Base-by-base conservation (phyloP, 2,888 invertebrate species). In the Chalcosyrphus nemorum region DNA sequence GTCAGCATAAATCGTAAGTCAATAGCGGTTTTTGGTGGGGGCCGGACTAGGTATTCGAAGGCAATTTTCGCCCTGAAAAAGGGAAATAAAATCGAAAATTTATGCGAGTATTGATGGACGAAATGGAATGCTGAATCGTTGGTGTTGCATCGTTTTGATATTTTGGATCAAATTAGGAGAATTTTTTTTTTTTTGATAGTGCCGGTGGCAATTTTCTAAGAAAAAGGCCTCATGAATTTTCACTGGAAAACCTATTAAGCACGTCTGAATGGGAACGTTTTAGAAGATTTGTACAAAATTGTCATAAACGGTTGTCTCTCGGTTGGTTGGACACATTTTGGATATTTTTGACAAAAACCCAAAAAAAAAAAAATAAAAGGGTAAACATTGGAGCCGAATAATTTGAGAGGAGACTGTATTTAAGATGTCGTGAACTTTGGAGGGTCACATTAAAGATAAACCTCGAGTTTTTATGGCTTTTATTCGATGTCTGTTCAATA, bases 1-100 rank as follows among this genome's bases (percentile, higher is more conserved):
- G 84, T 84, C 84, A 84, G 80, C 75, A 84, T 84, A 84, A 84
- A 84, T 80, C 80, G 84, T 84, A 75, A 70, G 84, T 84, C 84
- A 75, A 84, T 80, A 68, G 52, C n/a, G n/a, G 61, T 19, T 15
- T 21, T 17, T 41, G 41, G 27, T 27, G 4, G 13, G 50, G 57
- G 43, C 21, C 41, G 41, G 29, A 50, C n/a, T n/a, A n/a, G 50
- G 68, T 57, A 66, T 76, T 76, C 43, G 27, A 32, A 72, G 45
- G 27, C 50, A 78, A 15, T 59, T 74, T 77, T 52, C 45, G 45
- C 77, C 66, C 70, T 52, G 63, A 59, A 71, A 57, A 63, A 61
- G 74, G 24, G 52, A 75, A 74, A 75, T 84, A 84, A 84, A 84
- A 80, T 84, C 57, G 63, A 57, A 65, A 80, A 84, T 84, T 84